Percentiles rank a stretch among this genome's conserved stretches.
Evolutionary conservation across 2,888 invertebrate genomes (phyloP).

Genomic region (Trichogramma evanescens): DNA sequence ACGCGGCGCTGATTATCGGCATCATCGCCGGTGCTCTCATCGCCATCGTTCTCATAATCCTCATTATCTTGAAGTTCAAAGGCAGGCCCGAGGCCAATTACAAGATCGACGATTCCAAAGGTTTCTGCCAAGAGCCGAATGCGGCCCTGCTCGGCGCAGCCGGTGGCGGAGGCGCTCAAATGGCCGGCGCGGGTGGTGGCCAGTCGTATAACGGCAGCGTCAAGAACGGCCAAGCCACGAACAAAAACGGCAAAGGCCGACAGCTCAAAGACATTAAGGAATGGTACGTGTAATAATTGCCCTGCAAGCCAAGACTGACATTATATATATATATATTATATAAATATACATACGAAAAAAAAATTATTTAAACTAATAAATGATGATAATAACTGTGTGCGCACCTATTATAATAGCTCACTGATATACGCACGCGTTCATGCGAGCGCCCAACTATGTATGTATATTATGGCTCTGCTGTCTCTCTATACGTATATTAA

Average conservation of each 20-base stretch:
- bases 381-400: too few relatives aligned
- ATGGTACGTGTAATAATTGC: constrained; percentile 80
- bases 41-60: constrained; percentile 81
- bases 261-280: constrained; percentile 88
- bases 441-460: too few relatives aligned
- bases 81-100: constrained; percentile 83
- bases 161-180: constrained; percentile 30
- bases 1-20: constrained; percentile 72
- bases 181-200: constrained; percentile 24
- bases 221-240: constrained; percentile 38
- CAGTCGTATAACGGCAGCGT: constrained; percentile 46
- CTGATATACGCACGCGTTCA: too few relatives aligned
- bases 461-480: too few relatives aligned
- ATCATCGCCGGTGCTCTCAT: constrained; percentile 88
- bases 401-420: too few relatives aligned
- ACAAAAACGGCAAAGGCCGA: constrained; percentile 60
- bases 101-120: constrained; percentile 82
- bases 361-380: too few relatives aligned
- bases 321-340: constrained; percentile 14
- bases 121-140: constrained; percentile 71
- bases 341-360: too few relatives aligned
- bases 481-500: too few relatives aligned
- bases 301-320: constrained; percentile 37
- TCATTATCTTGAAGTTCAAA: constrained; percentile 81
- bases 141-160: constrained; percentile 63